Conservation (phyloP, 2,888 invertebrate species). For the Cantharis rustica region DNA sequence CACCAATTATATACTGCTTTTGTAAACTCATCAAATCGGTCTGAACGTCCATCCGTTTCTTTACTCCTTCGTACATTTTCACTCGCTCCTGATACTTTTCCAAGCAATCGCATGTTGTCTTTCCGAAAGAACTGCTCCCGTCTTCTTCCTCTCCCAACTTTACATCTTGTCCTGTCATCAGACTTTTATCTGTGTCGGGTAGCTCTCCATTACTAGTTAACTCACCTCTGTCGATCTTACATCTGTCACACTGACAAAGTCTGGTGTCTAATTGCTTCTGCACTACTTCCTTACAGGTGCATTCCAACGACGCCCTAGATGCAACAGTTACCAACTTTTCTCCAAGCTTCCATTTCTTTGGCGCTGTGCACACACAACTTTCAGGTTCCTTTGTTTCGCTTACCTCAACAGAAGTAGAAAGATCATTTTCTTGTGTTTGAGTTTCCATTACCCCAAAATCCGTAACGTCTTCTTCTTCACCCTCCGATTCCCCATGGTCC, state of each 20-base stretch:
- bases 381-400: not conserved
- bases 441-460: not conserved
- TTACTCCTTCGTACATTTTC: slow-evolving; percentile 31
- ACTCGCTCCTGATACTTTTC: slow-evolving; percentile 36
- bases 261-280: slow-evolving; percentile 31
- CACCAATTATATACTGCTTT: slow-evolving; percentile 32
- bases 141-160: slow-evolving; percentile 21
- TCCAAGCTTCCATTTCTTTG: not conserved
- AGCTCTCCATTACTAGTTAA: slow-evolving; percentile 16
- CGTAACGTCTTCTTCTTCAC: not conserved
- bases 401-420: not conserved
- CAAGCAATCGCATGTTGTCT: slow-evolving; percentile 41
- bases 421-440: not conserved
- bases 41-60: slow-evolving; percentile 23
- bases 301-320: slow-evolving; percentile 12
- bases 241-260: slow-evolving; percentile 38
- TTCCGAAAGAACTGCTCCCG: slow-evolving; percentile 32
- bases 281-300: slow-evolving; percentile 38
- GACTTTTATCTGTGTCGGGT: slow-evolving; percentile 28
- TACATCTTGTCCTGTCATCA: not conserved
- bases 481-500: not conserved
- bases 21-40: slow-evolving; percentile 26
- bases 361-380: not conserved
- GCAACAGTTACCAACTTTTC: slow-evolving; percentile 6
- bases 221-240: slow-evolving; percentile 32